phyloP scores from a whole-genome alignment of 2,797 vertebrate genomes.

The Tadarida brasiliensis region DNA sequence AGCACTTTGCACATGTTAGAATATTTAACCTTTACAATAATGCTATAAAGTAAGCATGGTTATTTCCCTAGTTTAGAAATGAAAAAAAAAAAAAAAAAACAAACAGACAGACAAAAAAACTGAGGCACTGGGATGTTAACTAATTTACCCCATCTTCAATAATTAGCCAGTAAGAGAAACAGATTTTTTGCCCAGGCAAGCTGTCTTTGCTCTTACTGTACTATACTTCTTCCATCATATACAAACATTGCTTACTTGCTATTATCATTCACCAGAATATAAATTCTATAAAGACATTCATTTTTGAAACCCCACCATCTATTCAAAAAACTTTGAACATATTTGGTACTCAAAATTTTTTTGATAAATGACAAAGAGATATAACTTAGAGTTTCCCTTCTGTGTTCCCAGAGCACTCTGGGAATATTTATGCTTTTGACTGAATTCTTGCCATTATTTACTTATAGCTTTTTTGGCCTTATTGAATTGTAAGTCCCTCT shows the following conservation, averaged over 20 bases:
- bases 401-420: background rate
- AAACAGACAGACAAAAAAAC: background rate
- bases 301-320: background rate
- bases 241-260: background rate
- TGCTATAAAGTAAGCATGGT: background rate
- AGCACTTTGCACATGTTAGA: background rate
- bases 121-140: background rate
- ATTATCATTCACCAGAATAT: background rate
- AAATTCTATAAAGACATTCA: background rate
- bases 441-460: conserved; percentile 65
- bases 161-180: background rate
- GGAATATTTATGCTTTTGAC: conserved; percentile 27
- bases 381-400: background rate
- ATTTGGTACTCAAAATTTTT: conserved; percentile 1
- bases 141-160: background rate
- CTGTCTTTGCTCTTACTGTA: background rate
- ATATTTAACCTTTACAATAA: background rate
- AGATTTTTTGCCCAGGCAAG: background rate
- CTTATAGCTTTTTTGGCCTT: conserved; percentile 1
- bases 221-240: background rate
- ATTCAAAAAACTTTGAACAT: background rate
- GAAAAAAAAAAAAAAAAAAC: background rate
- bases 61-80: background rate
- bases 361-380: conserved; percentile 2
- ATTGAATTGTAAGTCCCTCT: conserved; percentile 52